Evolutionary conservation across 2,797 vertebrate species (phyloP), one percentile per base, ranked within the genome.

Genomic region (Bryconaethiops microstoma): DNA sequence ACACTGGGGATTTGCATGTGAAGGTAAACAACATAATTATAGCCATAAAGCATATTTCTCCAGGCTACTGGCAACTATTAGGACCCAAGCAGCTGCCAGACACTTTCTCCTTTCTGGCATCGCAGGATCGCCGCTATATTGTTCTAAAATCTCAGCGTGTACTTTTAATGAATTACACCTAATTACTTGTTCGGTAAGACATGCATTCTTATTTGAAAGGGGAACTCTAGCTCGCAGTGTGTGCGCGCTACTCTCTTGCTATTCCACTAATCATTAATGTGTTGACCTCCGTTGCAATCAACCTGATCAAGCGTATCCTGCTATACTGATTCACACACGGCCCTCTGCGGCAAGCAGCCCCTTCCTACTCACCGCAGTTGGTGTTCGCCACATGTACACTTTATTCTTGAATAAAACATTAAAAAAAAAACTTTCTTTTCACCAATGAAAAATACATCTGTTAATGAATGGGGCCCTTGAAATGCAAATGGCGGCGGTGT

Each of bases 381-480:
- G 42, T 80, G 55, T 14, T 62, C 45, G 9, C 54, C 14, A 78
- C 54, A 80, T 48, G 52, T 25, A 7, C 50, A 77, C 85, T 65
- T 65, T 76, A 73, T 71, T 85, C n/a, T 82, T 88, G 78, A 91
- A 90, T 88, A 90, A 92, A 88, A 88, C 83, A 91, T 90, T 84
- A 80, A 74, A 89, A 78, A 83, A 48, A 84, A 39, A 84, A 12
- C 70, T 85, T 83, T 76, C 35, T 72, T 85, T 80, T 67, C 83
- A 73, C 67, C 72, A 78, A 82, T 82, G 68, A 85, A 82, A 83
- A 77, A 79, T 17, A 52, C 71, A 88, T 75, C 78, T 55, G 48
- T 80, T 78, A 87, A 76, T 55, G 25, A 80, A 13, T 29, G 16
- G 16, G 29, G 63, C 81, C 82, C 84, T 90, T 90, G 85, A 90